These are phyloP conservation scores for Campopleginae sp. DNA, from an alignment of 2,888 invertebrate genomes.

Conservation along the genomic window DNA sequence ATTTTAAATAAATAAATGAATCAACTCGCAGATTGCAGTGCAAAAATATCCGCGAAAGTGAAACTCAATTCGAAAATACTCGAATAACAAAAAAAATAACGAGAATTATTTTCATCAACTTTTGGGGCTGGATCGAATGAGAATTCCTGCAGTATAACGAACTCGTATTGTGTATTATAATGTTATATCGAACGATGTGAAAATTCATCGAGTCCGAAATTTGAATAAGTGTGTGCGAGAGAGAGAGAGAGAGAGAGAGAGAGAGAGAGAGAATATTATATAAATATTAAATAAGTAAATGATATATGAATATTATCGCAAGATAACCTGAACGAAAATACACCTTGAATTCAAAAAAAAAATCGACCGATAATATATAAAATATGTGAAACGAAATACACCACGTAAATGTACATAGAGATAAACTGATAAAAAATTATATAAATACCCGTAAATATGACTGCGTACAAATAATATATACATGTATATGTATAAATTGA, in stretches of 20 bases:
- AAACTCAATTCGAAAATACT: not conserved
- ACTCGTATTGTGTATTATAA: constrained; percentile 41
- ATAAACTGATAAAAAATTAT: constrained; percentile 68
- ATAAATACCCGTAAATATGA: constrained; percentile 58
- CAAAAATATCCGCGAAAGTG: constrained; percentile 14
- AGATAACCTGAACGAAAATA: constrained; percentile 47
- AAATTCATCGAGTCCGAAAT: not conserved
- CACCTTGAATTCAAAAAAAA: constrained; percentile 24
- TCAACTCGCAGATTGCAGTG: not conserved
- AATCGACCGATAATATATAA: constrained; percentile 37
- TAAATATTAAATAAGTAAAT: constrained; percentile 23
- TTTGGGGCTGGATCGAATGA: constrained; percentile 24
- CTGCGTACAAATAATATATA: constrained; percentile 42
- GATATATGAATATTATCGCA: constrained; percentile 30
- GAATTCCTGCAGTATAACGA: not conserved
- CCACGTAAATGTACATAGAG: constrained; percentile 61
- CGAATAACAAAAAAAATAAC: not conserved
- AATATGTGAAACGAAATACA: constrained; percentile 55
- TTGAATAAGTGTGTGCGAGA: not conserved
- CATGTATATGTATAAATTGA: constrained; percentile 62
- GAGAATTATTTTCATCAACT: constrained; percentile 35
- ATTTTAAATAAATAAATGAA: constrained; percentile 16
- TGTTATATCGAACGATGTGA: constrained; percentile 28
- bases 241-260: constrained; percentile 53
- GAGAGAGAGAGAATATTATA: constrained; percentile 50